Evolutionary conservation across 2,113 vertebrate genomes (phyloP), one percentile per base, ranked within the genome.

Genomic region (Solea senegalensis): DNA sequence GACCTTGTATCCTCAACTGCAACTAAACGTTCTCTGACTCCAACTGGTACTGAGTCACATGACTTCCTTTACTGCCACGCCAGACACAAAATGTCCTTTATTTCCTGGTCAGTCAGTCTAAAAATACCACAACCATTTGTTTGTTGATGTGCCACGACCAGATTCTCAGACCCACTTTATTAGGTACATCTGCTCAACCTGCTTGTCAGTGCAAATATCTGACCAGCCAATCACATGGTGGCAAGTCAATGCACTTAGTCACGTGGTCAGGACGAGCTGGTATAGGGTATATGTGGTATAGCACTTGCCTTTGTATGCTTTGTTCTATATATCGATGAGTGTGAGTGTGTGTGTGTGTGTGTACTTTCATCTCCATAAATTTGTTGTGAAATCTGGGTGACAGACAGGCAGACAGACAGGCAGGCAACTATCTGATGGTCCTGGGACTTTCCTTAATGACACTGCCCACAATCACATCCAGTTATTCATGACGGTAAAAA

Each of bases 31-130:
- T 77, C 76, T 86, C 66, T 83, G 78, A 82, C 88, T 82, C 88
- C 63, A 70, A 76, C 86, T 88, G 82, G 86, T 75, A 85, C 82
- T 46, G 69, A 46, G 46, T 72, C 88, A 88, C 69, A 48, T 86
- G 86, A 65, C 66, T 69, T 80, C 62, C 43, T 21, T 61, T 16
- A 44, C 26, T 62, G 76, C 9, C n/a, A 60, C 49, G 9, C 27
- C 34, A 27, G 43, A 65, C 45, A 82, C 78, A 82, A 51, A 65
- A 54, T 51, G 54, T 4, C 34, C 55, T 82, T 72, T 71, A 41
- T 80, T 61, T 9, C 21, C 56, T 26, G 21, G 5, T 46, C 44
- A 21, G 48, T 66, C 28, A 26, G 40, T 65, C 41, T 50, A 78
- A 59, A 27, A 45, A 48, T 46, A 58, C 54, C 26, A 85, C 66